Base-by-base conservation (phyloP, 2,797 vertebrate species). In the Coregonus suidteri region DNA sequence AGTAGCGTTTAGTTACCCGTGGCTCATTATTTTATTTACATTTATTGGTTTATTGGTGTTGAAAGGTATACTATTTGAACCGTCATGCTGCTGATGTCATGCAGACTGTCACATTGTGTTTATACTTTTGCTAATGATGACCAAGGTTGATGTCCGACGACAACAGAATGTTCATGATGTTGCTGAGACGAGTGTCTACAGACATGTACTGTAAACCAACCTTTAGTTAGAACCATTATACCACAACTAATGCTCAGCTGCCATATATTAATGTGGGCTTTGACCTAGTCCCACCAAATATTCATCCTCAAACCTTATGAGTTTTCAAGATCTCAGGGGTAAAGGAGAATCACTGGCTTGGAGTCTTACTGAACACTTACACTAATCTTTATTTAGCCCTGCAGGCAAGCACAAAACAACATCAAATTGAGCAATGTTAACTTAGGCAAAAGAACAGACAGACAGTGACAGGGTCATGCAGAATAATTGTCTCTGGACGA, bases 401-500 rank as follows among this genome's bases (percentile, higher is more conserved):
- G 20, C 59, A 83, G 76, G 83, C 70, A 74, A 83, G 68, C 30
- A 15, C 76, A 79, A 81, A 80, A 67, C 52, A 72, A 73, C 68
- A 82, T 47, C 54, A 64, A 76, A 76, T 56, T 72, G 78, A 34
- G 67, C 80, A 82, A 66, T 73, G 83, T 81, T 77, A 86, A 73
- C 70, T 72, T 75, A 75, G 75, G 79, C 69, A 80, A 83, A 73
- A 67, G 78, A 72, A 66, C 64, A 84, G 79, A 34, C 77, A 84
- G 74, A 86, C 67, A 20, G 78, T 75, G 81, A 81, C 78, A 30
- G 76, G 75, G 84, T 79, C 67, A 85, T 77, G 92, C 74, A 76
- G 56, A 59, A 93, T 91, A 88, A 91, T 90, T 82, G 76, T 25
- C 81, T 92, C 84, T 91, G 91, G 88, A 81, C 78, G 88, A 90